Evolutionary conservation across 1,140 invertebrate species (phyloP).

Genomic region (Drosophila arizonae): DNA sequence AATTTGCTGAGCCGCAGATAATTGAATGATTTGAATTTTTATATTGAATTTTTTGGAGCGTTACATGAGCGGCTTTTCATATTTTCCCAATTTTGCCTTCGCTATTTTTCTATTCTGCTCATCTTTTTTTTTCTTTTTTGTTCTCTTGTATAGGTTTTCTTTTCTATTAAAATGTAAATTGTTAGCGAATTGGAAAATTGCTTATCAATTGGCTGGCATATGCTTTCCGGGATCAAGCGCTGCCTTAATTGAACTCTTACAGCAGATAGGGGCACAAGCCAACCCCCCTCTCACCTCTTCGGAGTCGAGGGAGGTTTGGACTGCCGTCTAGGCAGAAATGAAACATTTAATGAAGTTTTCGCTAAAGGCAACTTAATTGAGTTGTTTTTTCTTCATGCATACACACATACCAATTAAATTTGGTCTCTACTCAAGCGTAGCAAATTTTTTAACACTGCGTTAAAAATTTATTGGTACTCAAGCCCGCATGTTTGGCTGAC

Average conservation of each 20-base stretch:
- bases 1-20: conserved; percentile 71
- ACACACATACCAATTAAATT: conserved; percentile 33
- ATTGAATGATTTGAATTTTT: conserved; percentile 82
- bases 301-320: no score
- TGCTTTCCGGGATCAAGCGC: conserved; percentile 70
- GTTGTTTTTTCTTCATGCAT: conserved; percentile 34
- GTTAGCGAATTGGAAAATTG: conserved; percentile 80
- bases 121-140: conserved; percentile 11
- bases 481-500: conserved; percentile 56
- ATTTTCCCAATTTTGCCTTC: conserved; percentile 39
- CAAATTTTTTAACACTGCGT: conserved; percentile 51
- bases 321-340: conserved; percentile 59
- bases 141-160: conserved; percentile 55
- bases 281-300: background rate
- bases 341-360: conserved; percentile 75
- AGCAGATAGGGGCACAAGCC: conserved; percentile 35
- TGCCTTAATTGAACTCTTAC: conserved; percentile 44
- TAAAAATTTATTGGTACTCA: conserved; percentile 45
- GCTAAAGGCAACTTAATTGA: conserved; percentile 65
- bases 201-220: conserved; percentile 75
- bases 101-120: conserved; percentile 25
- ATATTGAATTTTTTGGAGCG: conserved; percentile 69
- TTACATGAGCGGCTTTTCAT: conserved; percentile 48
- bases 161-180: conserved; percentile 80
- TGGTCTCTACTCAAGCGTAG: conserved; percentile 59